These are phyloP conservation scores for Nemotelus nigrinus DNA, from an alignment of 2,888 invertebrate genomes.

Conservation along the genomic window DNA sequence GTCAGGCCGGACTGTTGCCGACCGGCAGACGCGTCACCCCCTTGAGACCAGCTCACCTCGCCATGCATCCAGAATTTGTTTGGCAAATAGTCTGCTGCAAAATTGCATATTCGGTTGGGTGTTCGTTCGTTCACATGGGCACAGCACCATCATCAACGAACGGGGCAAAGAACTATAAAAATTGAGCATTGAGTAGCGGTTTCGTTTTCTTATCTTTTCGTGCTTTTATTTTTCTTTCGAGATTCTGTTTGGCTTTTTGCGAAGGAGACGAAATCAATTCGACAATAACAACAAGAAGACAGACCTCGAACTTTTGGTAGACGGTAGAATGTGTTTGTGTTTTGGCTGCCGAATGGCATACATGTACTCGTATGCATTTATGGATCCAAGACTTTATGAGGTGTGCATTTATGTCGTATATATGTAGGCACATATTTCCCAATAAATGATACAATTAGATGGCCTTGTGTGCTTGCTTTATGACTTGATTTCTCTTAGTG, in stretches of 20 bases:
- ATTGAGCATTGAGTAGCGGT: constrained; percentile 17
- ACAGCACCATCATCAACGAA: not conserved
- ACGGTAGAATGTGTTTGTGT: not conserved
- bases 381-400: too few species aligned
- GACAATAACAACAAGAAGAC: not conserved
- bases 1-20: constrained; percentile 43
- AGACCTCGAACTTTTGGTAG: not conserved
- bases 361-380: not conserved
- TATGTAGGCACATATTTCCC: too few species aligned
- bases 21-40: constrained; percentile 20
- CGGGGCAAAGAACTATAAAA: constrained; percentile 34
- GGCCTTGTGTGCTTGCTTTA: too few species aligned
- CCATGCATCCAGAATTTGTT: not conserved
- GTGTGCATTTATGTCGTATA: too few species aligned
- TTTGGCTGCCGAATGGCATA: not conserved
- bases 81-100: not conserved
- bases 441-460: too few species aligned
- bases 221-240: not conserved
- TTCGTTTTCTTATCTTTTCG: constrained; percentile 27
- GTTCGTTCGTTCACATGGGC: not conserved
- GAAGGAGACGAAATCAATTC: not conserved
- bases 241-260: constrained; percentile 18
- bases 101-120: not conserved
- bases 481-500: too few species aligned
- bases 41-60: not conserved